Base-by-base conservation (phyloP, 2,797 vertebrate species). In the Phrynocephalus vlangalii region DNA sequence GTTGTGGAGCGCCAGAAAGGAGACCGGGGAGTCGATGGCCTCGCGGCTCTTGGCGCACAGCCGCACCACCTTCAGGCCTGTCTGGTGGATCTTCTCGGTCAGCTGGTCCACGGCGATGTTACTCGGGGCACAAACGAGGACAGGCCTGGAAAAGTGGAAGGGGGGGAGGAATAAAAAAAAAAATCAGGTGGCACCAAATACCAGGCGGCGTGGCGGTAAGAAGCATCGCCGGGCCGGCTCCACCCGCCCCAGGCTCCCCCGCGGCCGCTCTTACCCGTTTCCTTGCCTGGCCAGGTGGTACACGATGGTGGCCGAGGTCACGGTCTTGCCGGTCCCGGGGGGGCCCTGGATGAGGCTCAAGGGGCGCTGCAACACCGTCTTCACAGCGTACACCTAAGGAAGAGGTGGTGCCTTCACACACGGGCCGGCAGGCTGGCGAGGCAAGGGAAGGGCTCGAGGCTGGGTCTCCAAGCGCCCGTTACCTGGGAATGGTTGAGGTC, bases 401-500 rank as follows among this genome's bases (percentile, higher is more conserved):
- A 30, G 33, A 0, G 4, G 48, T 1, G 67, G 5, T 1, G 0
- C 79, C 28, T 26, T 75, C n/a, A 6, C 22, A 24, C 67, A 3
- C 0, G 2, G 16, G 28, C 0, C 8, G 18, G 24, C 0, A 2
- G 16, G 28, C 0, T 5, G 18, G 24, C 44, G 38, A 30, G 13
- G 30, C 50, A 28, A n/a, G 33, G 33, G 33, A 3, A 33, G 33
- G 33, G 33, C 33, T 33, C 33, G 33, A 33, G 33, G 33, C 33
- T 3, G 33, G 33, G 33, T 2, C 33, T 33, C 33, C 33, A 33
- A 33, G 33, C 33, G 33, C 33, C 33, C 33, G 79, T 83, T 90
- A 99, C 99, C 98, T 99, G 99, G 68, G 99, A 99, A 94, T 99
- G 99, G 95, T 99, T 99, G 95, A 99, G 99, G 96, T 99, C 99